phyloP scores from a whole-genome alignment of 2,888 invertebrate genomes.

The Archips crataeganus region DNA sequence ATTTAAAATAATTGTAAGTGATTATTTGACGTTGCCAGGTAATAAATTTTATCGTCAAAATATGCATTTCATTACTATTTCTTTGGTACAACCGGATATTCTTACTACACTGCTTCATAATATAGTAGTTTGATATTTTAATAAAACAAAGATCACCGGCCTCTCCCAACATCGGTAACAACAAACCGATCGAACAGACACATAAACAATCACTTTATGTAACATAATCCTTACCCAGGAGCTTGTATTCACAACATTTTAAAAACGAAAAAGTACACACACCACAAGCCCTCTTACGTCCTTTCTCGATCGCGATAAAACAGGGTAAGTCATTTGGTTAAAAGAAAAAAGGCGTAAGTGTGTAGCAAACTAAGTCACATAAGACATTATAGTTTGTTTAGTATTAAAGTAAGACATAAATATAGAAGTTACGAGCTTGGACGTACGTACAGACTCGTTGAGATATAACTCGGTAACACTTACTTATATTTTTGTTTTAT shows the following conservation, averaged over 20 bases:
- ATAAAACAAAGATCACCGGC: neutral
- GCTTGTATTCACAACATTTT: slow-evolving; percentile 41
- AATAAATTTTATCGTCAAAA: too few relatives aligned
- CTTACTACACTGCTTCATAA: neutral
- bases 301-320: neutral
- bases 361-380: neutral
- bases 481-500: slow-evolving; percentile 36
- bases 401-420: slow-evolving; percentile 69
- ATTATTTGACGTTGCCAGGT: too few relatives aligned
- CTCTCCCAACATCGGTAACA: slow-evolving; percentile 10
- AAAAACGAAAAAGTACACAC: slow-evolving; percentile 10
- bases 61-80: too few relatives aligned
- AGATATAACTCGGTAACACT: slow-evolving; percentile 42
- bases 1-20: too few relatives aligned
- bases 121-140: neutral
- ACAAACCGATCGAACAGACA: slow-evolving; percentile 48
- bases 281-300: slow-evolving; percentile 9
- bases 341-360: slow-evolving; percentile 10
- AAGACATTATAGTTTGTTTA: neutral
- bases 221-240: slow-evolving; percentile 62
- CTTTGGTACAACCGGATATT: too few relatives aligned
- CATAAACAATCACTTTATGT: slow-evolving; percentile 66
- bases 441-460: slow-evolving; percentile 44
- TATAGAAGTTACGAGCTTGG: slow-evolving; percentile 65
- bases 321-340: neutral